phyloP scores from a whole-genome alignment of 2,113 vertebrate species.

The Amblyornis subalaris region DNA sequence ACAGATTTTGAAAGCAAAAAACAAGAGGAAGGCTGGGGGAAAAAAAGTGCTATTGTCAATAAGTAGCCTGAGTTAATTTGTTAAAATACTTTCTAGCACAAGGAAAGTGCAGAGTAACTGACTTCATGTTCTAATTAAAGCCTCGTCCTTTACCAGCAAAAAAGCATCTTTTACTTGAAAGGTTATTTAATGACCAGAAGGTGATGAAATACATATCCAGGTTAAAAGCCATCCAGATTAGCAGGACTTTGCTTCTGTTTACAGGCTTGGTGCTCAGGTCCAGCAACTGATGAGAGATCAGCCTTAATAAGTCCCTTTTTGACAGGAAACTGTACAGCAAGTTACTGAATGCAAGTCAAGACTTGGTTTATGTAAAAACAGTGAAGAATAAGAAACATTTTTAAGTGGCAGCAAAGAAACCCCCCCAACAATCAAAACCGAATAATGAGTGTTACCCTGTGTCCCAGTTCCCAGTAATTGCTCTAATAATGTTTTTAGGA shows the following conservation, averaged over 20 bases:
- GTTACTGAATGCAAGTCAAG: neutral
- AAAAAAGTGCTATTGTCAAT: neutral
- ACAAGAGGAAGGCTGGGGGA: neutral
- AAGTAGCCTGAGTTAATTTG: neutral
- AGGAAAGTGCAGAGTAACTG: neutral
- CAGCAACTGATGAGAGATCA: neutral
- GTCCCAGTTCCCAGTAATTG: neutral
- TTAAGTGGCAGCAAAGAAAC: neutral
- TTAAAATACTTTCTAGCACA: neutral
- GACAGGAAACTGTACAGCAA: neutral
- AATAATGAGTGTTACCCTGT: neutral
- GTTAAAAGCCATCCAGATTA: neutral
- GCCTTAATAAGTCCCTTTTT: neutral
- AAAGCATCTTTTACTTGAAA: neutral
- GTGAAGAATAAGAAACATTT: neutral
- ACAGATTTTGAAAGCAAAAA: neutral
- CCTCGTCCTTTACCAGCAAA: neutral
- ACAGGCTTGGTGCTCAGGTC: neutral
- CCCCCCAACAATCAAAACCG: neutral
- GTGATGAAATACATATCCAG: neutral
- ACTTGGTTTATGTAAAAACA: neutral
- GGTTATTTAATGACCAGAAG: neutral
- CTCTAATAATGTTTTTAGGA: neutral
- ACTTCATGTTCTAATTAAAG: constrained; percentile 9
- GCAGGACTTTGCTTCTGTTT: neutral